Percentiles rank a stretch among this genome's conserved stretches.
Conservation (phyloP, 2,113 vertebrate genomes). For the Hippocampus barbouri region DNA sequence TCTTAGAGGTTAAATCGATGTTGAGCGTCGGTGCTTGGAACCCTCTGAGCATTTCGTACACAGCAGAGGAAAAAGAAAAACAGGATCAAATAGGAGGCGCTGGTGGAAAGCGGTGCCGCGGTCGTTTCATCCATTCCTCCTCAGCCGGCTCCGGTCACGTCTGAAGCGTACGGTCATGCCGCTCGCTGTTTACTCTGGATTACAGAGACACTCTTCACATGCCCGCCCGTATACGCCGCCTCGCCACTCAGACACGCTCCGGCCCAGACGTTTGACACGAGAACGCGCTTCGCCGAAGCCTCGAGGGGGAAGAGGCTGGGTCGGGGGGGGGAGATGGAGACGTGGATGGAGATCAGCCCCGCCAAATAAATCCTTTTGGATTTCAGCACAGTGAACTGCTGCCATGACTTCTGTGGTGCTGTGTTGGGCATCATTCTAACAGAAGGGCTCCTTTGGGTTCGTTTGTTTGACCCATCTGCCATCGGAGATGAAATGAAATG, state of each 20-base stretch:
- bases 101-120: constrained; percentile 35
- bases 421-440: constrained; percentile 31
- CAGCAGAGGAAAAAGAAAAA: constrained; percentile 19
- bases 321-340: constrained; percentile 29
- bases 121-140: constrained; percentile 60
- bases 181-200: constrained; percentile 72
- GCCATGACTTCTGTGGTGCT: constrained; percentile 31
- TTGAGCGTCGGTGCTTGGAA: constrained; percentile 33
- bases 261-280: constrained; percentile 60
- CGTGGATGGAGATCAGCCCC: constrained; percentile 51
- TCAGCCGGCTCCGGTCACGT: constrained; percentile 59
- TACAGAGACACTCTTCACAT: constrained; percentile 64
- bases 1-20: constrained; percentile 53
- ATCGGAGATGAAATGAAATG: constrained; percentile 25
- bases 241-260: constrained; percentile 68
- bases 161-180: constrained; percentile 67
- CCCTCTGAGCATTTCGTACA: constrained; percentile 35
- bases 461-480: constrained; percentile 41
- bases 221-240: constrained; percentile 59
- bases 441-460: constrained; percentile 25
- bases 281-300: constrained; percentile 41
- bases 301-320: constrained; percentile 36
- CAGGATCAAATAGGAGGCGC: constrained; percentile 35
- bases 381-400: constrained; percentile 47
- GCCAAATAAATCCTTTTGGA: constrained; percentile 39